Percentiles rank a stretch among this genome's conserved stretches.
These are phyloP conservation scores for Scopus umbretta DNA, from an alignment of 2,113 vertebrate species.

Conservation along the genomic window DNA sequence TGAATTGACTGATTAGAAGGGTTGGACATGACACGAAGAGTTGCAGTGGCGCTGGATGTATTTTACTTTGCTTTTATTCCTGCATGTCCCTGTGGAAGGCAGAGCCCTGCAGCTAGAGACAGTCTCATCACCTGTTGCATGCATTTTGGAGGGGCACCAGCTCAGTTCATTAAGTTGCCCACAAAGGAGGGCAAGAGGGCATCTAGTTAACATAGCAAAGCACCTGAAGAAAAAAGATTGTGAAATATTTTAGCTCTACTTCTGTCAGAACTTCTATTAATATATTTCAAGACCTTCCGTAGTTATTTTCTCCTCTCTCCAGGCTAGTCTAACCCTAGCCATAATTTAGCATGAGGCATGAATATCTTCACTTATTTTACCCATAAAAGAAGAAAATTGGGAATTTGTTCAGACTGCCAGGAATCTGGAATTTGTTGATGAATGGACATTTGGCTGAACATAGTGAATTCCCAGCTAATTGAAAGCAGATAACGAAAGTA, in stretches of 20 bases:
- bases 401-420: constrained; percentile 76
- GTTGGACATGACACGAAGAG: not conserved
- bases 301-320: not conserved
- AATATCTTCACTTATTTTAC: constrained; percentile 71
- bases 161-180: not conserved
- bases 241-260: not conserved
- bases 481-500: constrained; percentile 79
- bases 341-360: constrained; percentile 61
- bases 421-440: constrained; percentile 79
- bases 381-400: constrained; percentile 71
- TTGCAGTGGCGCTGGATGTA: not conserved
- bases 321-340: constrained; percentile 38
- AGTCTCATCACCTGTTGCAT: not conserved
- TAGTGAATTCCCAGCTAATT: constrained; percentile 79
- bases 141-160: not conserved
- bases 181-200: not conserved
- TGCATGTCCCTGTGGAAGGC: not conserved
- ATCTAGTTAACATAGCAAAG: not conserved
- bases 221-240: not conserved
- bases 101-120: not conserved
- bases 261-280: constrained; percentile 19
- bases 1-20: not conserved
- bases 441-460: constrained; percentile 77
- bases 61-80: not conserved
- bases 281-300: not conserved